Base-by-base conservation (phyloP, 2,888 invertebrate genomes). In the Pyrgus malvae region DNA sequence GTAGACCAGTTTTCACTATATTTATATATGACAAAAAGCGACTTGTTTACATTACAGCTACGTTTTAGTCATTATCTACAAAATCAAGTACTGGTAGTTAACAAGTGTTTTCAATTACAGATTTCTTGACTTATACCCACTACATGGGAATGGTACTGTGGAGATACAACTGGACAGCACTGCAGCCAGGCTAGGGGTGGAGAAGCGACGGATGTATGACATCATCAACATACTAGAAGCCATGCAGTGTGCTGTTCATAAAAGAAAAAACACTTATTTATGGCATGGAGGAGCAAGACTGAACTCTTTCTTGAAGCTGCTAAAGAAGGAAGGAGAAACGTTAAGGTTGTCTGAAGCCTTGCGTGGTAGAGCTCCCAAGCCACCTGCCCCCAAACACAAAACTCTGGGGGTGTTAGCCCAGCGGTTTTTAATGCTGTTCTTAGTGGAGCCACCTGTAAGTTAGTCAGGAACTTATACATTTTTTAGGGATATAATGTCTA, bases 201-300 rank as follows among this genome's bases (percentile, higher is more conserved):
- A 94, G 68, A 92, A 94, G 62, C 82, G 94, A 27, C 85, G 94
- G 67, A 93, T 94, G 78, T 94, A 94, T 79, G 94, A 94, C 72
- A 94, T 94, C 62, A 93, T 94, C 51, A 94, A 94, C 80, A 93
- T 94, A 50, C 77, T 94, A 58, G 94, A 94, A 77, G 93, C 94
- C 65, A 91, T 94, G 73, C 93, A 94, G 65, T 93, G 94, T 83
- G 93, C 94, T 55, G 92, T 92, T 27, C 92, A 92, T 67, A 91
- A 91, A 64, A 89, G 91, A 41, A 94, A 94, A 76, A 94, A 94
- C 76, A 92, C 92, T 59, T 94, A 94, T 71, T 76, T 91, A 1
- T 94, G 94, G 94, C 93, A 93, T 78, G 94, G 94, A 25, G 92
- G 92, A n/a, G 86, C 91, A 44, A 90, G 92, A 58, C 80, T 94